Evolutionary conservation across 2,113 vertebrate genomes (phyloP), one percentile per base, ranked within the genome.

Genomic region (Peromyscus leucopus): DNA sequence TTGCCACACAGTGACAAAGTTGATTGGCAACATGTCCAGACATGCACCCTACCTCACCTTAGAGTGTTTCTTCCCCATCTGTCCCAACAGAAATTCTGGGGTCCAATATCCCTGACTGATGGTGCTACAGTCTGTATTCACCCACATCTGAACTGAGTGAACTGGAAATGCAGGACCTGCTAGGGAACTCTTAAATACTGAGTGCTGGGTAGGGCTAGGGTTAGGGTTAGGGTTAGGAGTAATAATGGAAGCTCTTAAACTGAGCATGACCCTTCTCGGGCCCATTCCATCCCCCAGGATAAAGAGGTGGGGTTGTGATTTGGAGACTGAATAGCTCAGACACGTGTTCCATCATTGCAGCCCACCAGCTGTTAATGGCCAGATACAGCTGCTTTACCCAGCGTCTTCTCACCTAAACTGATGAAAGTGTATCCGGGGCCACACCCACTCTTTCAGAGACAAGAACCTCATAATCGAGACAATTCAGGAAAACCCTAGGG

Each of bases 351-450:
- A 42, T 71, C 28, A 28, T 46, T 74, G 15, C 4, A 1, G 16
- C 36, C 51, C 28, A 69, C 22, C 74, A 51, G 39, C 4, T 33
- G 4, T 61, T 36, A 24, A 2, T 28, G 36, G 48, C 31, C 15
- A 15, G 16, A 57, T 46, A 10, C 46, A 48, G 7, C 72, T 16
- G 1, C 26, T 90, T 82, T 17, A 26, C 7, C 76, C 16, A 22
- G 12, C 1, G 0, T 87, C 36, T 59, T 59, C 71, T 87, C 39
- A 4, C 36, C n/a, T 63, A 0, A 17, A 22, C 22, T 46, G 12
- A n/a, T 57, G n/a, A 31, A 2, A 63, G 61, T 31, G 0, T 42
- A 4, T 36, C 8, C 8, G 39, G 4, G 15, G 8, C 0, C 10
- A 67, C 9, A 59, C n/a, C 21, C 5, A 12, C 9, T 36, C 4